Evolutionary conservation across 2,888 invertebrate genomes (phyloP).

Genomic region (Piscicola geometra): DNA sequence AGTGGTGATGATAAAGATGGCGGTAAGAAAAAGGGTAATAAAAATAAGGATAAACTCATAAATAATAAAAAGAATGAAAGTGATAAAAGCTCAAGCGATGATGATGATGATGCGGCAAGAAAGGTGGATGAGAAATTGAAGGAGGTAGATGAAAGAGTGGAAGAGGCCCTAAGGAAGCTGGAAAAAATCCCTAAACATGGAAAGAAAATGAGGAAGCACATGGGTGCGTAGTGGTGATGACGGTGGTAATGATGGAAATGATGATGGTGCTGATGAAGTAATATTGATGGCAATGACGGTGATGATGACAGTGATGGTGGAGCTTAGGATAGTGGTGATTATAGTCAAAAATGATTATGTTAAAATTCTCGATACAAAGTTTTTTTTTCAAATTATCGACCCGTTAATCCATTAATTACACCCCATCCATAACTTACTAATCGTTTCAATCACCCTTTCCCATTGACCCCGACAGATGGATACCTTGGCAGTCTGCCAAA

Average conservation of each 20-base stretch:
- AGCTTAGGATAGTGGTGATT: too few species aligned
- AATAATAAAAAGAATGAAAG: background rate
- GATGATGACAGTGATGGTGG: too few species aligned
- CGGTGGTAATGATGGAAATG: background rate
- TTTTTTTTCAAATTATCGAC: too few species aligned
- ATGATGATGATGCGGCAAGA: background rate
- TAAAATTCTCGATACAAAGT: too few species aligned
- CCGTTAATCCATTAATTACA: too few species aligned
- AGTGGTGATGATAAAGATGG: too few species aligned
- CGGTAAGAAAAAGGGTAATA: background rate
- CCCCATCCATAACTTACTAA: too few species aligned
- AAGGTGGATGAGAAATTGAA: constrained; percentile 18
- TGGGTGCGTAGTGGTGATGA: constrained; percentile 24
- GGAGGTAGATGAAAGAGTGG: constrained; percentile 18
- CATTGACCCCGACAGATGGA: background rate
- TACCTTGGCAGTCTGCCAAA: constrained; percentile 13
- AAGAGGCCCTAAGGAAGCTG: constrained; percentile 27
- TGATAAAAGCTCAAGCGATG: background rate
- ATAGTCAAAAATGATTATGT: too few species aligned
- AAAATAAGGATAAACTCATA: constrained; percentile 4
- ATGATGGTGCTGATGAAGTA: background rate
- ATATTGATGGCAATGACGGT: too few species aligned
- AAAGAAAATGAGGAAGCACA: constrained; percentile 30
- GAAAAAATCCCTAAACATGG: constrained; percentile 32
- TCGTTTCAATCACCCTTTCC: too few species aligned